Conservation (phyloP, 2,888 invertebrate genomes). For the Sericinus montela region DNA sequence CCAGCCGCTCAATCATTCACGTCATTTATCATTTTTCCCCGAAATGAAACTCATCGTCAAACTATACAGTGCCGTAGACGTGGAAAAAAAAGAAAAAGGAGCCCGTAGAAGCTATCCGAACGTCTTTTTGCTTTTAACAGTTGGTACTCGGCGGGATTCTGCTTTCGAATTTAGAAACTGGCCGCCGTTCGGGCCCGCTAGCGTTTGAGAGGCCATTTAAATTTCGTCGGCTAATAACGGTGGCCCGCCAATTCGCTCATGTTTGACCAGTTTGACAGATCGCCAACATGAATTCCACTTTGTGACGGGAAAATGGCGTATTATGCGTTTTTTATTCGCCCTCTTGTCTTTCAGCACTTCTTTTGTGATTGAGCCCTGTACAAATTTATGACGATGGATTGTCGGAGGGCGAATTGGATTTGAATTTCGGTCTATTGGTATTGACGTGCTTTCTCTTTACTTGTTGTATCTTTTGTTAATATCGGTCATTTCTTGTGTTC, state of each 20-base stretch:
- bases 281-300: slow-evolving; percentile 71
- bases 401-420: slow-evolving; percentile 61
- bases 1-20: slow-evolving; percentile 71
- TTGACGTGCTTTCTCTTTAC: slow-evolving; percentile 32
- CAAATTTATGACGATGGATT: slow-evolving; percentile 57
- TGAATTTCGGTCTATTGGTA: slow-evolving; percentile 35
- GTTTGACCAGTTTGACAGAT: slow-evolving; percentile 78
- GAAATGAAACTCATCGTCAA: slow-evolving; percentile 65
- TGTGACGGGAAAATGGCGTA: slow-evolving; percentile 72
- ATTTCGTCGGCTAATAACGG: slow-evolving; percentile 53
- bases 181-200: slow-evolving; percentile 36
- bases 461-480: slow-evolving; percentile 26
- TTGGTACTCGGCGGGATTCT: slow-evolving; percentile 47
- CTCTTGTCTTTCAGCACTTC: slow-evolving; percentile 75
- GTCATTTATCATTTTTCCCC: slow-evolving; percentile 70
- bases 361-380: slow-evolving; percentile 68
- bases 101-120: slow-evolving; percentile 60
- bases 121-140: slow-evolving; percentile 69
- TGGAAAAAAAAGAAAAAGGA: slow-evolving; percentile 59
- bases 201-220: slow-evolving; percentile 38
- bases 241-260: slow-evolving; percentile 54
- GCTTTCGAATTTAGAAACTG: slow-evolving; percentile 42
- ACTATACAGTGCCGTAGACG: slow-evolving; percentile 68
- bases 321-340: slow-evolving; percentile 69
- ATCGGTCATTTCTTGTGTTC: slow-evolving; percentile 19